Evolutionary conservation across 2,888 invertebrate genomes (phyloP), one percentile per base, ranked within the genome.

Genomic region (Patella depressa): DNA sequence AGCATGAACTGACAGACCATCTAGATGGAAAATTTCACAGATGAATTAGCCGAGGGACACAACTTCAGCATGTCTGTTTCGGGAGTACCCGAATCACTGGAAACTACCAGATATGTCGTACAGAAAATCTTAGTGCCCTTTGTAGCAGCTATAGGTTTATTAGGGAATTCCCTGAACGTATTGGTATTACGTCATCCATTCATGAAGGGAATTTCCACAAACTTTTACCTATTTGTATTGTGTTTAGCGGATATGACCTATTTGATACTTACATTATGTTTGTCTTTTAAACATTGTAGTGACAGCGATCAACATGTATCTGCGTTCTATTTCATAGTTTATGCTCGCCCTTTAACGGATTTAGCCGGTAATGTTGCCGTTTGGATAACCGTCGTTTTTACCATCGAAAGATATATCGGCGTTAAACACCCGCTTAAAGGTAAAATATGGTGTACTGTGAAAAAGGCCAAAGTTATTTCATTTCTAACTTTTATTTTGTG

Each of bases 361-460:
- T 94, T 94, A 29, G 94, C 87, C 80, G 93, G 92, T 86, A 95
- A 94, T 87, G 94, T 94, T 54, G 95, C 95, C 74, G 94, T 95
- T 72, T 95, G 95, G 94, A 92, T 95, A 82, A 95, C 95, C 54
- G 94, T 95, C 24, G 94, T 95, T 79, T 95, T 95, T 89, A 95
- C 95, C 34, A 92, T 95, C 75, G 95, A 95, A 91, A 93, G 95
- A 74, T 95, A 95, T 92, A 94, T 95, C 81, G 95, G 95, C 53
- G 95, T 95, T 45, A 94, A 95, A 86, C 94, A 95, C 91, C 95
- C 95, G 45, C 94, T 95, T 89, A 93, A 93, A 81, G 94, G 95
- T 71, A 94, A 94, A 91, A 93, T 84, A 12, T 86, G 84, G 86
- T 86, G 86, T 57, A 95, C 95, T 2, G 94, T 95, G 87, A 93